These are phyloP conservation scores for Bagarius yarrelli DNA, from an alignment of 2,113 vertebrate genomes.

Conservation along the genomic window DNA sequence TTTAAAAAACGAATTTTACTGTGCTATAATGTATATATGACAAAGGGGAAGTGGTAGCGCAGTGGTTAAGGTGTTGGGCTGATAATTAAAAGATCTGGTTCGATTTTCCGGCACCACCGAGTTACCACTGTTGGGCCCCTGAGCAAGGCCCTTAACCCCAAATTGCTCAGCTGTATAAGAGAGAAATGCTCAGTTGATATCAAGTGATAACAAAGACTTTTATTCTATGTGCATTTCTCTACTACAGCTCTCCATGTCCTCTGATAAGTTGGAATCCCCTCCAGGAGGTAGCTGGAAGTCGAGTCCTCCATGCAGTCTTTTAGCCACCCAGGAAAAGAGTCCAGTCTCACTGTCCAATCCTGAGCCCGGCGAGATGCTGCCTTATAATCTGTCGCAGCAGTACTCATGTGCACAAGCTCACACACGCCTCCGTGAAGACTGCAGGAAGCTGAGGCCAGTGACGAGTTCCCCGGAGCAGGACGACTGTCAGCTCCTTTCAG, in stretches of 20 bases:
- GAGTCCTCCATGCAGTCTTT: slow-evolving; percentile 64
- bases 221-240: slow-evolving; percentile 5
- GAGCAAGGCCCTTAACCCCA: too few species aligned
- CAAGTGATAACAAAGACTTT: too few species aligned
- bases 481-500: slow-evolving; percentile 75
- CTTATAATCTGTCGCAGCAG: slow-evolving; percentile 77
- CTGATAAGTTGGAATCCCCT: slow-evolving; percentile 73
- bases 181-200: too few species aligned
- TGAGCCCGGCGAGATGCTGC: slow-evolving; percentile 71
- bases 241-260: slow-evolving; percentile 72
- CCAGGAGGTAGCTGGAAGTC: slow-evolving; percentile 76
- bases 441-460: slow-evolving; percentile 70
- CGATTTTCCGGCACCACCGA: too few species aligned
- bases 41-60: too few species aligned
- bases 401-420: slow-evolving; percentile 78
- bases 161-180: too few species aligned
- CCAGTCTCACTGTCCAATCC: slow-evolving; percentile 61
- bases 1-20: too few species aligned
- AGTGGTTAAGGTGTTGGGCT: too few species aligned
- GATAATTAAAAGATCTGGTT: too few species aligned
- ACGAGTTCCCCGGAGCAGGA: slow-evolving; percentile 73
- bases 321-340: slow-evolving; percentile 71
- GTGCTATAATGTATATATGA: too few species aligned
- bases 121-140: too few species aligned
- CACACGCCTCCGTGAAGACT: slow-evolving; percentile 70